phyloP scores from a whole-genome alignment of 2,888 invertebrate species.

The Trachelus tabidus region DNA sequence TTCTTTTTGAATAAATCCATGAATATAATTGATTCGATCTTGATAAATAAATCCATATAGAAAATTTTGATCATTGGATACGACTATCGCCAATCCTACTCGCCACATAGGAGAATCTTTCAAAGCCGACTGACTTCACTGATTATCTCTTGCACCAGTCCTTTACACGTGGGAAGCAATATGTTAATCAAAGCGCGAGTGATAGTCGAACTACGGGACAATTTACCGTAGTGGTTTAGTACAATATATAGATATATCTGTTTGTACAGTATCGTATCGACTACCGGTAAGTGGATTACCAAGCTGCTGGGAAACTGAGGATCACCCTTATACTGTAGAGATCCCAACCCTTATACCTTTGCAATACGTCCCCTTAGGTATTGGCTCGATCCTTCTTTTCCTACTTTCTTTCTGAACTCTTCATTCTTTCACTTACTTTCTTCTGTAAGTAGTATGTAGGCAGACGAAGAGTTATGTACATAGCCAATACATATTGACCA shows the following conservation, averaged over 20 bases:
- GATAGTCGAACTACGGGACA: constrained; percentile 42
- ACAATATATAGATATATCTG: constrained; percentile 33
- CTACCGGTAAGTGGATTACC: constrained; percentile 50
- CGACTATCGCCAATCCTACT: neutral
- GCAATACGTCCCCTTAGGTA: neutral
- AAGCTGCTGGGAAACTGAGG: constrained; percentile 10
- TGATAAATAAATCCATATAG: neutral
- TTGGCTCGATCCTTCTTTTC: neutral
- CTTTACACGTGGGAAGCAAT: constrained; percentile 36
- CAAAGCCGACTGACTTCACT: neutral
- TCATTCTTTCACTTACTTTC: too few species aligned
- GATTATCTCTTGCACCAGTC: neutral
- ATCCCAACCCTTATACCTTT: neutral
- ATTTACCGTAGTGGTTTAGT: constrained; percentile 42
- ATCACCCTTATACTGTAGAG: neutral
- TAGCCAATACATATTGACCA: neutral
- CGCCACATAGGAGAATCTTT: neutral
- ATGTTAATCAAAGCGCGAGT: constrained; percentile 51
- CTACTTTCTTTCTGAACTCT: neutral
- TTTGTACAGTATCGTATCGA: constrained; percentile 32
- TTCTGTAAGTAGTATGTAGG: neutral
- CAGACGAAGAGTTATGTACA: neutral
- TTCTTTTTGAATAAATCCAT: neutral
- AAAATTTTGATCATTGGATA: neutral
- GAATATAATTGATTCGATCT: neutral